phyloP scores from a whole-genome alignment of 2,113 vertebrate species.

The Todiramphus saurophagus region DNA sequence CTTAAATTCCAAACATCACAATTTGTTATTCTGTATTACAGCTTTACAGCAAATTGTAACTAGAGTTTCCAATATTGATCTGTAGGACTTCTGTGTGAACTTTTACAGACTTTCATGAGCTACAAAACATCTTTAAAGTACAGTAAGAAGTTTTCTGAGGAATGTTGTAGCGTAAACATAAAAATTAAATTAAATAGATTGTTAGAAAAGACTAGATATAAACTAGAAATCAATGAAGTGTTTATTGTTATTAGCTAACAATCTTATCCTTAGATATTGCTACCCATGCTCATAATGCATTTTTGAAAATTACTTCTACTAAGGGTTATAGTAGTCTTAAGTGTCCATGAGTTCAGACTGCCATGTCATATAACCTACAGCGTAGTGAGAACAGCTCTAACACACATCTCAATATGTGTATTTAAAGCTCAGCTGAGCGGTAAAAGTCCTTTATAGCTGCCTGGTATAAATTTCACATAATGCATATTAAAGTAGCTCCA shows the following conservation, averaged over 20 bases:
- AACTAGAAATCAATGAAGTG: neutral
- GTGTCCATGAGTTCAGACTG: neutral
- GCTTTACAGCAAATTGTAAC: neutral
- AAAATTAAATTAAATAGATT: neutral
- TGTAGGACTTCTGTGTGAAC: neutral
- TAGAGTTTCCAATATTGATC: neutral
- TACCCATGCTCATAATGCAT: neutral
- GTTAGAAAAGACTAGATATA: neutral
- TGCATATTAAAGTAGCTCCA: neutral
- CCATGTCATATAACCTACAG: accelerated
- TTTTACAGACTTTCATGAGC: neutral
- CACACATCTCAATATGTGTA: accelerated
- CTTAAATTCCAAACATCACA: neutral
- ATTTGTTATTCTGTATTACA: neutral
- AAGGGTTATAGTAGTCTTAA: neutral
- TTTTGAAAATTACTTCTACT: neutral
- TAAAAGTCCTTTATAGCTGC: neutral
- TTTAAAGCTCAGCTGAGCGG: neutral
- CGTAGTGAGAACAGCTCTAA: neutral
- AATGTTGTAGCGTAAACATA: neutral
- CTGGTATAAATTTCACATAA: neutral
- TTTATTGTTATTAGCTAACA: neutral
- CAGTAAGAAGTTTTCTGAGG: neutral
- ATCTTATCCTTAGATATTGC: neutral
- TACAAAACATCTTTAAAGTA: neutral